Base-by-base conservation (phyloP, 1,140 invertebrate species). In the Zaprionus gabonicus region DNA sequence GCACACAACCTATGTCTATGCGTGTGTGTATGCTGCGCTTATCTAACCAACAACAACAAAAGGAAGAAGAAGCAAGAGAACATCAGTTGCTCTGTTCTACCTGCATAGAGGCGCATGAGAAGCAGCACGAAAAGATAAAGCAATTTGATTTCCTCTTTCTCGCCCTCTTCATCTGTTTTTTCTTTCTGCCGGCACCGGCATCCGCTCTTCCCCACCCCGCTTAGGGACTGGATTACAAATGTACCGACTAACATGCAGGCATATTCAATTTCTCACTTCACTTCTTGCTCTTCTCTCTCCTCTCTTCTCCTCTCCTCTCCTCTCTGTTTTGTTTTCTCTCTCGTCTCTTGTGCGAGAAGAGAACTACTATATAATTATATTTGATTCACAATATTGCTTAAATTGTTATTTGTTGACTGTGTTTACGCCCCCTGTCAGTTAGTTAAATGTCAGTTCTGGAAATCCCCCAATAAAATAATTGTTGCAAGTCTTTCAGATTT, bases 331-430 rank as follows among this genome's bases (percentile, higher is more conserved):
- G 23, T 25, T 12, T 28, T 13, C 34, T 25, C n/a, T 57, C 3
- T 46, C 56, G 57, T 55, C 44, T 51, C 64, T 44, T 65, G 36
- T 71, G 59, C 34, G 36, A 49, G 46, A 51, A 3, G 1, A 38
- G 12, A 34, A 63, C 20, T 20, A 62, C 36, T 31, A 44, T 31
- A 34, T 80, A 71, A 83, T 77, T 80, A 68, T 69, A 80, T 77
- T 65, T 71, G 51, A 72, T 68, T 80, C 63, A 66, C 60, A 76
- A 49, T 41, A 57, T 23, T 59, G 27, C 46, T 51, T 81, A 59
- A 78, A 69, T 78, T 60, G 56, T 71, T 83, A 71, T 78, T 76
- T 76, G 38, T 72, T 73, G 79, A 46, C 20, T 15, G 6, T 28
- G n/a, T 7, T 10, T 2, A 41, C 55, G 36, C 28, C 55, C 34